Evolutionary conservation across 2,888 invertebrate genomes (phyloP).

Genomic region (Hypsopygia costalis): DNA sequence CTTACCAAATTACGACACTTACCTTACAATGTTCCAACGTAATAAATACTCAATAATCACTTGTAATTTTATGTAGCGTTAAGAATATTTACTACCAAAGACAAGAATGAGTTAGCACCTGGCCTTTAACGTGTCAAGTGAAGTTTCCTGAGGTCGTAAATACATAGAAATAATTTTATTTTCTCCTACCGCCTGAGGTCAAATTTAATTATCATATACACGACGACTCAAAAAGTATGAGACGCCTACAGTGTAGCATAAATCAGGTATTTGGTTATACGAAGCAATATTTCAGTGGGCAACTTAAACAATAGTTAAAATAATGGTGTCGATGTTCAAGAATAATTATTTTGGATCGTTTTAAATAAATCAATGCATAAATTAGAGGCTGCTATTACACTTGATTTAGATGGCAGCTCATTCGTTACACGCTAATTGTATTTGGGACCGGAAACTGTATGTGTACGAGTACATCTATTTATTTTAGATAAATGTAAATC

Average conservation of each 20-base stretch:
- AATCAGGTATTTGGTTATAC: conserved; percentile 47
- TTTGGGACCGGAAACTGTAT: conserved; percentile 33
- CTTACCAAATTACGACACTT: no score
- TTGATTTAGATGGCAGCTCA: conserved; percentile 71
- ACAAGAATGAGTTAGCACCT: conserved; percentile 53
- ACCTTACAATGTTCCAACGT: not conserved
- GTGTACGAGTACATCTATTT: conserved; percentile 20
- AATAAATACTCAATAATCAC: not conserved
- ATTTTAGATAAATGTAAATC: conserved; percentile 21
- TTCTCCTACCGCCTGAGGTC: conserved; percentile 58
- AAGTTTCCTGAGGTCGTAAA: conserved; percentile 60
- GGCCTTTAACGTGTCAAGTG: conserved; percentile 59
- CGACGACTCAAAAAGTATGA: conserved; percentile 41
- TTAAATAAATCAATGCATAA: conserved; percentile 75
- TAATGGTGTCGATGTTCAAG: conserved; percentile 67
- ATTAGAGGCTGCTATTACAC: conserved; percentile 66
- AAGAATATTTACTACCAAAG: conserved; percentile 52
- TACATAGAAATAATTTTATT: conserved; percentile 52
- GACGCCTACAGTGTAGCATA: conserved; percentile 64
- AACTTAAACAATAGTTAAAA: conserved; percentile 72
- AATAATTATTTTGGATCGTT: conserved; percentile 71
- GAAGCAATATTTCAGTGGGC: conserved; percentile 51
- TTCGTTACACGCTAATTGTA: conserved; percentile 59
- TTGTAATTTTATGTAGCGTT: conserved; percentile 36
- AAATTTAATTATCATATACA: conserved; percentile 77